Percentiles rank a stretch among this genome's conserved stretches.
These are phyloP conservation scores for Synanthedon vespiformis DNA, from an alignment of 2,888 invertebrate genomes.

Conservation along the genomic window DNA sequence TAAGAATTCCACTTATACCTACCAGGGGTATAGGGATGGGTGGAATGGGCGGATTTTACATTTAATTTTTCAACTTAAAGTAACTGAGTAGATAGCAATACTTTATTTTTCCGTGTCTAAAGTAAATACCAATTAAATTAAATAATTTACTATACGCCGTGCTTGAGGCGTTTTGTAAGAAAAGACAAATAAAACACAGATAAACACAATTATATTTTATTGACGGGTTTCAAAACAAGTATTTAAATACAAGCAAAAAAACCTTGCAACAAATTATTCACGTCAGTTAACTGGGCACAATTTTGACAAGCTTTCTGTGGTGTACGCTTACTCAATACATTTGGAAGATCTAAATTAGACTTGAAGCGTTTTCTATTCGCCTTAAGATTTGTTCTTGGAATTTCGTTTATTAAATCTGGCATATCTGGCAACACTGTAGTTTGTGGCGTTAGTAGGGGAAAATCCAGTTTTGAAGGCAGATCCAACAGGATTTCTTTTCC, in stretches of 20 bases:
- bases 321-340: not conserved
- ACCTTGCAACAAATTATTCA: not conserved
- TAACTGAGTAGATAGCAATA: too few species aligned
- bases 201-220: too few species aligned
- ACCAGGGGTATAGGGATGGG: too few species aligned
- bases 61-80: too few species aligned
- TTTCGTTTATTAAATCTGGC: not conserved
- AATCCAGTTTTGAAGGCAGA: not conserved
- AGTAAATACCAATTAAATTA: too few species aligned
- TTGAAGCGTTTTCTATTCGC: not conserved
- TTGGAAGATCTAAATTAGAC: not conserved
- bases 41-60: too few species aligned
- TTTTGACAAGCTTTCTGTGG: not conserved
- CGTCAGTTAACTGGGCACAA: not conserved
- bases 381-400: not conserved
- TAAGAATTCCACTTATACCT: too few species aligned
- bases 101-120: too few species aligned
- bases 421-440: not conserved
- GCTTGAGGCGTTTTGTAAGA: too few species aligned
- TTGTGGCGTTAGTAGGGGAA: not conserved
- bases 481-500: not conserved
- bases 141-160: too few species aligned
- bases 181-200: too few species aligned
- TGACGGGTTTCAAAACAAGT: too few species aligned
- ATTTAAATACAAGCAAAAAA: conserved; percentile 17